Percentiles rank a stretch among this genome's conserved stretches.
phyloP scores from a whole-genome alignment of 2,888 invertebrate genomes.

The Eupithecia subfuscata region DNA sequence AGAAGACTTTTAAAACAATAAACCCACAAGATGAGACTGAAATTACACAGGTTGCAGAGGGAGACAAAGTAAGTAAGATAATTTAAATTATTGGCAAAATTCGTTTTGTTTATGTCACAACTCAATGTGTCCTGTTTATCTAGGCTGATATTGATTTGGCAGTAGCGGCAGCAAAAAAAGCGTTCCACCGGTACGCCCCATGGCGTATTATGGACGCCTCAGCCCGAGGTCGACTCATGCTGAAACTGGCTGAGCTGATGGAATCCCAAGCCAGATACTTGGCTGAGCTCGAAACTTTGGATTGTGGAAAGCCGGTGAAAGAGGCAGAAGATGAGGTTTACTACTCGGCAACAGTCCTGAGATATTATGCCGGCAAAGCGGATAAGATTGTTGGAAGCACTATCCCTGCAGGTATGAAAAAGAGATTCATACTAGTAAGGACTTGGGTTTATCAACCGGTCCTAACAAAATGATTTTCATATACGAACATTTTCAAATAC shows the following conservation, averaged over 20 bases:
- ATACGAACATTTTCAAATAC: neutral
- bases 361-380: constrained; percentile 96
- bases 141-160: constrained; percentile 92
- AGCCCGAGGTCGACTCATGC: constrained; percentile 88
- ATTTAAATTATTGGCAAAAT: neutral
- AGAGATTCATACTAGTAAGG: neutral
- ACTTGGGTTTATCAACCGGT: neutral
- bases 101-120: neutral
- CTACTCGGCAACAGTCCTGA: constrained; percentile 85
- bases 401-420: constrained; percentile 85
- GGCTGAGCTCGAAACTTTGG: constrained; percentile 95
- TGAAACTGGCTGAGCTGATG: constrained; percentile 89
- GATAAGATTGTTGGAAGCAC: constrained; percentile 93
- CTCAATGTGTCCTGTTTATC: constrained; percentile 23
- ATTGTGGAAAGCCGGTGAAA: constrained; percentile 96
- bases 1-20: constrained; percentile 92
- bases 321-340: constrained; percentile 88
- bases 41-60: constrained; percentile 91
- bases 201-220: constrained; percentile 94
- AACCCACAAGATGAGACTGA: constrained; percentile 91
- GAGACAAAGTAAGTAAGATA: constrained; percentile 86
- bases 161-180: constrained; percentile 90
- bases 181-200: constrained; percentile 88
- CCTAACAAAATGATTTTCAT: neutral
- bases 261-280: constrained; percentile 89